Evolutionary conservation across 2,888 invertebrate genomes (phyloP).

Genomic region (Prosapia bicincta): DNA sequence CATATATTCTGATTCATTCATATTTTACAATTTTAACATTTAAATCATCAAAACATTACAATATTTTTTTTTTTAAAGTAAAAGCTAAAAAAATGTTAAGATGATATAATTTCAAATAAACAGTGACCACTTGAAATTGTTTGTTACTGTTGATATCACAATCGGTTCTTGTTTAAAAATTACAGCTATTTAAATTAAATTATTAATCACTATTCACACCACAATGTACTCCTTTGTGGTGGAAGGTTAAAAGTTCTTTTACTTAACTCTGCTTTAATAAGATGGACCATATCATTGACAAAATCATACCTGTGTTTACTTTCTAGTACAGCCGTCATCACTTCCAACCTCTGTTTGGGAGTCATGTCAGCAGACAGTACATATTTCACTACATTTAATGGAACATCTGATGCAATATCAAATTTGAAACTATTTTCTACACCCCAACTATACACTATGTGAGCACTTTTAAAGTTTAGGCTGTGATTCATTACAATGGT

Average conservation of each 20-base stretch:
- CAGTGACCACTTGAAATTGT: no score
- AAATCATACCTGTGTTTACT: conserved; percentile 15
- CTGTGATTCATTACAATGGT: conserved; percentile 34
- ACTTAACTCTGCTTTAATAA: conserved; percentile 7
- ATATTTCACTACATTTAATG: conserved; percentile 34
- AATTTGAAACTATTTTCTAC: conserved; percentile 33
- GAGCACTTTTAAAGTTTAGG: conserved; percentile 34
- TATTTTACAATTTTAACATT: no score
- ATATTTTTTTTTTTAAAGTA: no score
- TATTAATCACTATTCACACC: no score
- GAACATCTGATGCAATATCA: conserved; percentile 22
- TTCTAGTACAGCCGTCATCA: conserved; percentile 23
- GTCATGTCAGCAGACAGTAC: conserved; percentile 35
- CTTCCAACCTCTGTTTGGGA: conserved; percentile 32
- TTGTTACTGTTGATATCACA: no score
- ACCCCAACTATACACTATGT: conserved; percentile 39
- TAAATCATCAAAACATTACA: no score
- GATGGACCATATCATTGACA: conserved; percentile 14
- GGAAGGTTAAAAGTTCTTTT: neutral
- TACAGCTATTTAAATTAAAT: no score
- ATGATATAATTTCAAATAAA: no score
- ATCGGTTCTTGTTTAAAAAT: no score
- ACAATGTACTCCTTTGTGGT: neutral
- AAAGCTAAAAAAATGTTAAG: no score
- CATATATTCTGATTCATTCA: no score